Base-by-base conservation (phyloP, 1,140 invertebrate species). In the Caerostris extrusa region DNA sequence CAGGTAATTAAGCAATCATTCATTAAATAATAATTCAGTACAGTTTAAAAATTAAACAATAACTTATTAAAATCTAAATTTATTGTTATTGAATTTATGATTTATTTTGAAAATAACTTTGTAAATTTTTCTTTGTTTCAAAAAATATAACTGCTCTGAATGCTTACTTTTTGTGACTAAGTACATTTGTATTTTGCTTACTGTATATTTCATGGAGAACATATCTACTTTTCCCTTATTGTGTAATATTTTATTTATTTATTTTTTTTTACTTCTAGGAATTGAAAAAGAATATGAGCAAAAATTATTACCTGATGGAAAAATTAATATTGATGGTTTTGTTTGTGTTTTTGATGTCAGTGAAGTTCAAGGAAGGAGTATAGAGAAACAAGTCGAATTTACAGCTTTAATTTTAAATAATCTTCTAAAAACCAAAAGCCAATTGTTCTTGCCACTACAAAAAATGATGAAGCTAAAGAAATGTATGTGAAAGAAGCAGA, bases 341-440 rank as follows among this genome's bases (percentile, higher is more conserved):
- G 96, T 99, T 34, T 99, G 99, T 96, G 97, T 99, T 19, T 99
- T 99, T 96, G 99, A 99, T 96, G 98, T 99, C 71, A 99, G 98
- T 96, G 97, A 98, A 86, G 98, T 99, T 95, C 95, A 96, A 53
- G 96, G 98, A 95, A 97, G 99, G 93, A 97, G 97, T 94, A 97
- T 99, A 95, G 98, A 99, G 95, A 98, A 98, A 95, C 98, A 96
- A 95, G 95, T 96, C 3, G 98, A 99, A 95, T 97, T 98, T 95
- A 97, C 98, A 60, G 97, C 98, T 53, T 85, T 95, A 61, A 98
- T 98, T 58, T 96, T 99, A 55, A 98, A 97, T 95, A 98, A 98
- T 96, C 96, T 98, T 91, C 95, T 98, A 56, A 98, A 98, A 96
- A 98, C 98, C 5, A 99, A 99, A 99, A 99, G 96, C 99, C 99